Percentiles rank a stretch among this genome's conserved stretches.
phyloP scores from a whole-genome alignment of 2,797 vertebrate genomes.

The Gallinago stenura region DNA sequence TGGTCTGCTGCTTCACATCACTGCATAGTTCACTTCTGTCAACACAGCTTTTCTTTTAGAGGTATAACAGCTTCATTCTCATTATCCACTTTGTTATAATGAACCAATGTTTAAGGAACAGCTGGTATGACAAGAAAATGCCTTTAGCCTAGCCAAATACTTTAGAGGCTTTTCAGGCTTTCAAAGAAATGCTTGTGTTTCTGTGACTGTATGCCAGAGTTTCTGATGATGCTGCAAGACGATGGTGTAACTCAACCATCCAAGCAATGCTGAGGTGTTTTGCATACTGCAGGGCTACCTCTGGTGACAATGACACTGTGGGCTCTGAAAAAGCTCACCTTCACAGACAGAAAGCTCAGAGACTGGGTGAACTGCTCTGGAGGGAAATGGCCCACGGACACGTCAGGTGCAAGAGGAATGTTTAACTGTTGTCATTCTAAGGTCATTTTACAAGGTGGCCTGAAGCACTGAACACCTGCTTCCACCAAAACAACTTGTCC shows the following conservation, averaged over 20 bases:
- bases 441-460: neutral
- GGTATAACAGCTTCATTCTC: neutral
- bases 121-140: neutral
- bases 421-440: neutral
- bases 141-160: neutral
- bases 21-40: neutral
- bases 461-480: rapidly evolving
- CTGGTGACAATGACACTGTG: neutral
- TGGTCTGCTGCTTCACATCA: neutral
- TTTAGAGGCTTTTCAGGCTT: neutral
- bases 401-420: neutral
- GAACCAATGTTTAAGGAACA: neutral
- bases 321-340: neutral
- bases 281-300: neutral
- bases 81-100: neutral
- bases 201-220: neutral
- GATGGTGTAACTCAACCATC: neutral
- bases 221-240: neutral
- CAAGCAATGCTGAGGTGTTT: neutral
- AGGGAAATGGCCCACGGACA: neutral
- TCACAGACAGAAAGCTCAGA: neutral
- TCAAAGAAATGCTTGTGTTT: neutral
- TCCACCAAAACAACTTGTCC: neutral
- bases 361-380: neutral
- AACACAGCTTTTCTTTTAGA: neutral